Conservation (phyloP, 2,888 invertebrate species). For the Cryptus armator region DNA sequence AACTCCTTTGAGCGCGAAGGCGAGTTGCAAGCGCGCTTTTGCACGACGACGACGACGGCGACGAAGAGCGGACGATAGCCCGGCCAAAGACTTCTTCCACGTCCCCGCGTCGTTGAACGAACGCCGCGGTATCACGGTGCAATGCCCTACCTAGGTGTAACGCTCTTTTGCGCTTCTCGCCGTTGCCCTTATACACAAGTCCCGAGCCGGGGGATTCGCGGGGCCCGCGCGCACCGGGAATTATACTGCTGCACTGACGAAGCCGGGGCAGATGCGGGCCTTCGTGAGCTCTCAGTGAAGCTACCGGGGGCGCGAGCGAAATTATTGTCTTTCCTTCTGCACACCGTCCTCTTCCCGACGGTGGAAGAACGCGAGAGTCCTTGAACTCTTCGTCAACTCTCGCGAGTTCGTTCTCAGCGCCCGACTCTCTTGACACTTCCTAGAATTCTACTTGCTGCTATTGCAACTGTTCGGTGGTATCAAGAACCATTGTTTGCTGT, state of each 20-base stretch:
- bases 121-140: conserved; percentile 78
- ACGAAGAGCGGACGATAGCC: conserved; percentile 74
- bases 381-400: conserved; percentile 57
- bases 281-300: conserved; percentile 9
- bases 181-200: conserved; percentile 77
- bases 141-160: conserved; percentile 84
- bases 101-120: conserved; percentile 46
- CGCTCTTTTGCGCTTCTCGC: conserved; percentile 74
- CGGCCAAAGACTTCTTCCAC: conserved; percentile 79
- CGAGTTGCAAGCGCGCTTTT: conserved; percentile 50
- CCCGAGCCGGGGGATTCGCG: conserved; percentile 64
- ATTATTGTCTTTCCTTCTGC: conserved; percentile 60
- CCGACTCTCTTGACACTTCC: conserved; percentile 23
- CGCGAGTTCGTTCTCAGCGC: conserved; percentile 53
- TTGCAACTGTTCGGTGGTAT: background rate
- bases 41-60: conserved; percentile 76
- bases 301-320: conserved; percentile 33
- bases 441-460: background rate
- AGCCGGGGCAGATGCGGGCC: conserved; percentile 33
- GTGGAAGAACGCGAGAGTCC: conserved; percentile 66
- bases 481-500: background rate
- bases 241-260: conserved; percentile 47
- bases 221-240: conserved; percentile 64
- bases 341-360: conserved; percentile 54
- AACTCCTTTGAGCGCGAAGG: conserved; percentile 75